Evolutionary conservation across 92 coral and sea anemone genomes (phyloP).

Genomic region (Epizoanthus ramosus): DNA sequence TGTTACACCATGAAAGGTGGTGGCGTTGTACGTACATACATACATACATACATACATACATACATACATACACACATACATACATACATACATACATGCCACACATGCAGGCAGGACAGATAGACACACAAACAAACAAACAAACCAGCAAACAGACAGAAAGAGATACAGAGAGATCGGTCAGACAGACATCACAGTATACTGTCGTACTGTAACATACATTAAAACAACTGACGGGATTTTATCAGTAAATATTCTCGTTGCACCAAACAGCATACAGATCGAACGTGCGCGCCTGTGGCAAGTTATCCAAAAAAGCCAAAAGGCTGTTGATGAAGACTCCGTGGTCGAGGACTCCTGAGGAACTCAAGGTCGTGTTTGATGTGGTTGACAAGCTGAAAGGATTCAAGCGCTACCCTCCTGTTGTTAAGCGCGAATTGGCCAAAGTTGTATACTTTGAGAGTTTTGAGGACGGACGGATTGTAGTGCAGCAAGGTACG

Average conservation of each 20-base stretch:
- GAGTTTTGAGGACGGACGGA: constrained; percentile 65
- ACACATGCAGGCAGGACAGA: no score
- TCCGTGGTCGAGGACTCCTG: constrained; percentile 68
- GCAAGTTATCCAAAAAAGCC: constrained; percentile 67
- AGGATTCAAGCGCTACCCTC: constrained; percentile 76
- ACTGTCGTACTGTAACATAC: neutral
- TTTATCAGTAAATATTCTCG: neutral
- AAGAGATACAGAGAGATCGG: no score
- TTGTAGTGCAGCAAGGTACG: constrained; percentile 88
- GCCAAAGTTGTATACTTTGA: constrained; percentile 81
- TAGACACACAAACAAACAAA: no score
- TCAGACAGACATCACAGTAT: no score
- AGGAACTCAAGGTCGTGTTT: constrained; percentile 70
- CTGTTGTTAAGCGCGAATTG: constrained; percentile 66
- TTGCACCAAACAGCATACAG: constrained; percentile 64
- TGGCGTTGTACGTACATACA: no score
- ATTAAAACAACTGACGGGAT: neutral
- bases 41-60: no score
- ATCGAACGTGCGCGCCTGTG: constrained; percentile 65
- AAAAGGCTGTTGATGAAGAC: constrained; percentile 66
- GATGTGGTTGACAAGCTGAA: constrained; percentile 75
- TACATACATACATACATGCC: no score
- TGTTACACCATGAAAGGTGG: no score
- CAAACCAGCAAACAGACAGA: no score
- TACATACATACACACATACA: no score